A percentile compares a stretch with the other conserved stretches of the same genome.
These are phyloP conservation scores for Amphiura filiformis DNA, from an alignment of 35 echinoderm and acorn worm species.

Conservation along the genomic window DNA sequence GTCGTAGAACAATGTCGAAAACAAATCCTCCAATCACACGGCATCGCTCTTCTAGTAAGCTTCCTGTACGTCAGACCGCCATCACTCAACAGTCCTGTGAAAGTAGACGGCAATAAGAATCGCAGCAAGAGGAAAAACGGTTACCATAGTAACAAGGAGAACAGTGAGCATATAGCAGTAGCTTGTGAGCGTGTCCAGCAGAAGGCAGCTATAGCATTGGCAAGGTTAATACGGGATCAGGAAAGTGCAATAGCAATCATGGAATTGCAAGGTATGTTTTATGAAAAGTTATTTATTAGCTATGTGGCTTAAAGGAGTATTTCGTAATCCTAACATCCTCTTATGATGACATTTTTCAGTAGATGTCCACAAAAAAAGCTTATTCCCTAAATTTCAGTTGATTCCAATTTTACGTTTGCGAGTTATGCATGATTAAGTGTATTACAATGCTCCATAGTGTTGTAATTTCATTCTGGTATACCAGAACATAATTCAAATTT, in stretches of 20 bases:
- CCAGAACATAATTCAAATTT: too few species aligned
- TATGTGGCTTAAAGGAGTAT: too few species aligned
- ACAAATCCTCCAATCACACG: conserved; percentile 38
- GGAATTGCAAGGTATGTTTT: conserved; percentile 46
- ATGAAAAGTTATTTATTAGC: too few species aligned
- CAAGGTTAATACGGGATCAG: conserved; percentile 43
- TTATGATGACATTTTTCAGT: too few species aligned
- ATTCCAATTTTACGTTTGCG: too few species aligned
- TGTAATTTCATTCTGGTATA: too few species aligned
- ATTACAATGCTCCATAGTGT: too few species aligned
- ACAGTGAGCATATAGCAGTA: background rate
- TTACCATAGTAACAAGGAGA: background rate
- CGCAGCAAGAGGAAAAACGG: background rate
- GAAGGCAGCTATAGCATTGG: conserved; percentile 58
- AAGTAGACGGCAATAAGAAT: background rate
- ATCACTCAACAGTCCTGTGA: background rate
- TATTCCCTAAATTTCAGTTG: too few species aligned
- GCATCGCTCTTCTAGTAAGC: conserved; percentile 38
- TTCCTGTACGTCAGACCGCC: conserved; percentile 28
- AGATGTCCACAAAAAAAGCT: too few species aligned
- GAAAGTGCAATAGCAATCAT: conserved; percentile 30
- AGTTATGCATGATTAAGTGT: too few species aligned
- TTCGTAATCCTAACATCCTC: too few species aligned
- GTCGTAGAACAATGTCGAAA: conserved; percentile 39
- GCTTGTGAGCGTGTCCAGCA: conserved; percentile 64